Percentiles rank a stretch among this genome's conserved stretches.
These are phyloP conservation scores for Hirtodrosophila trivittata DNA, from an alignment of 2,888 invertebrate genomes.

Conservation along the genomic window DNA sequence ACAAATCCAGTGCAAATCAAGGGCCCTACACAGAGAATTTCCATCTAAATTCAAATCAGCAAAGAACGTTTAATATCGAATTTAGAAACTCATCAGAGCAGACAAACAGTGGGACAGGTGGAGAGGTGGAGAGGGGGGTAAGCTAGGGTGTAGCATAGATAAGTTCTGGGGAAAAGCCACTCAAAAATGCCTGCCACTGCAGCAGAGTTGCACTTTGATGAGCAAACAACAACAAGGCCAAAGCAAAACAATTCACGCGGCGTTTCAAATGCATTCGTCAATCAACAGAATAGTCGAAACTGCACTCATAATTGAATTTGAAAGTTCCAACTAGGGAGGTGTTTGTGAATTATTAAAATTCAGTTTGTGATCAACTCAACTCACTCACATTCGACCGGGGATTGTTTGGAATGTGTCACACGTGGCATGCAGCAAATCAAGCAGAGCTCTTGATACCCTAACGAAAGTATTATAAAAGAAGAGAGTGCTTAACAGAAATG, in stretches of 20 bases:
- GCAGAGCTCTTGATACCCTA: constrained; percentile 21
- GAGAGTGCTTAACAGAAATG: too few species aligned
- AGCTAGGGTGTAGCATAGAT: background rate
- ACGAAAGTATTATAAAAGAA: too few species aligned
- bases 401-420: constrained; percentile 18
- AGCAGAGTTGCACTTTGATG: constrained; percentile 57
- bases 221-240: constrained; percentile 36
- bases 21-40: constrained; percentile 29
- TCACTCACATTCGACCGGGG: constrained; percentile 9
- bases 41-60: constrained; percentile 72
- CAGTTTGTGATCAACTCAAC: constrained; percentile 52
- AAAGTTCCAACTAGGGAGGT: constrained; percentile 13
- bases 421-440: too few species aligned
- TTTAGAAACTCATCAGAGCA: constrained; percentile 70
- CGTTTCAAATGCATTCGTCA: constrained; percentile 58
- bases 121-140: constrained; percentile 1
- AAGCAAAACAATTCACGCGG: constrained; percentile 38
- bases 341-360: constrained; percentile 73
- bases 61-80: constrained; percentile 70
- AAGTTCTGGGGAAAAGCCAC: background rate
- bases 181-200: constrained; percentile 28
- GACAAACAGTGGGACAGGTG: constrained; percentile 36
- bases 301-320: constrained; percentile 81
- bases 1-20: constrained; percentile 51
- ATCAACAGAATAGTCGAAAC: constrained; percentile 44